Base-by-base conservation (phyloP, 2,888 invertebrate species). In the Chirona hameri region DNA sequence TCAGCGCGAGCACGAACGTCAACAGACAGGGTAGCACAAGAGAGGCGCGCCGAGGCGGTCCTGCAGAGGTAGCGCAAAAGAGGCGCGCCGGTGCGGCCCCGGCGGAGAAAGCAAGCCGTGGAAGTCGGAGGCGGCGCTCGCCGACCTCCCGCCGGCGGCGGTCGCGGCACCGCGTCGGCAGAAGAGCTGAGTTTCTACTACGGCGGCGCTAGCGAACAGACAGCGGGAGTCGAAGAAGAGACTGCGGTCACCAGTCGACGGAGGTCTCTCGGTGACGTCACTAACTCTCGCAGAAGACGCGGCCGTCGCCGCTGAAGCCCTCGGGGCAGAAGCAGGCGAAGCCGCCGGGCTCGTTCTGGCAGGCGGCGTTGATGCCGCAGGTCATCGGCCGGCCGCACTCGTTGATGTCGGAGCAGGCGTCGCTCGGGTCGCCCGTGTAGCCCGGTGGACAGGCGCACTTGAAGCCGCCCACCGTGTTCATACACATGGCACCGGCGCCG, bases 281-380 rank as follows among this genome's bases (percentile, higher is more conserved):
- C 92, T 92, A 91, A 93, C 94, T 94, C 92, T 93, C 92, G 89
- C 94, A 76, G 76, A 76, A 18, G 76, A 76, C 46, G 76, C 76
- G 76, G 46, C 76, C 76, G 76, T 95, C 94, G 88, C 97, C 97
- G 84, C 92, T 91, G 88, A 91, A 96, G 85, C 96, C 96, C 85
- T 92, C 91, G 85, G 92, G 92, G 89, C 97, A 97, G 82, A 91
- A 88, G 88, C 97, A 97, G 21, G 94, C 94, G 88, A 94, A 95
- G 89, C 96, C 96, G 87, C 97, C 97, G 83, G 93, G 93, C 84
- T 91, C 91, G 88, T 97, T 97, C 85, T 92, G 91, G 88, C 97
- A 97, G 82, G 93, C 87, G 72, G 96, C 93, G 87, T 95, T 93
- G 83, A 90, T 89, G 84, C 96, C 96, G 87, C 97, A 97, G 85